Evolutionary conservation across 2,888 invertebrate species (phyloP).

Genomic region (Xiphydria camelus): DNA sequence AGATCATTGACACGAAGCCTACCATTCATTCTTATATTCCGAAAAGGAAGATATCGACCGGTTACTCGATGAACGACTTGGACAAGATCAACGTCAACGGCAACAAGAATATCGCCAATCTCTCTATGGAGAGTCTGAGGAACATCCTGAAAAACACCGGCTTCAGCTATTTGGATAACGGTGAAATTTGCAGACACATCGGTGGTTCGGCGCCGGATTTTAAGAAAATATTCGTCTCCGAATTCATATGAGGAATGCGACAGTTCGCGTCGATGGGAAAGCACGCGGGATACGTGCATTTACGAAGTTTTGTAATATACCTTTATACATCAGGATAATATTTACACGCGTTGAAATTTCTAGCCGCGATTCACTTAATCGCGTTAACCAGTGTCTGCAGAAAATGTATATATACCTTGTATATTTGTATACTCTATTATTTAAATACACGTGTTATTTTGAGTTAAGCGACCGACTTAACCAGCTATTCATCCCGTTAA

Average conservation of each 20-base stretch:
- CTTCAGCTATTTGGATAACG: constrained; percentile 54
- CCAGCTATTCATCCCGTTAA: too few species aligned
- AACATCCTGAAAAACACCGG: constrained; percentile 49
- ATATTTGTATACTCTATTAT: constrained; percentile 47
- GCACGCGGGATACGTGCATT: too few species aligned
- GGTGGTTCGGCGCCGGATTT: constrained; percentile 63
- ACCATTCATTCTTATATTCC: constrained; percentile 48
- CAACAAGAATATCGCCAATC: too few species aligned
- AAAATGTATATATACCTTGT: constrained; percentile 44
- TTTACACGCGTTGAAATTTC: too few species aligned
- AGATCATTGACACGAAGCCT: constrained; percentile 37
- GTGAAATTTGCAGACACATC: constrained; percentile 54
- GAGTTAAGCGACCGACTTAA: too few species aligned
- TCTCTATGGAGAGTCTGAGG: constrained; percentile 54
- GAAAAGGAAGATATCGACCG: constrained; percentile 40
- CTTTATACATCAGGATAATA: too few species aligned
- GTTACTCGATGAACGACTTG: constrained; percentile 56
- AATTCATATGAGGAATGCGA: constrained; percentile 52
- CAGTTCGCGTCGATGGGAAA: too few species aligned
- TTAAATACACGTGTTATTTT: too few species aligned
- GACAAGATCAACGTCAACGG: constrained; percentile 44
- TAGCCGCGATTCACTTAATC: not conserved
- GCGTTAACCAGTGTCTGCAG: constrained; percentile 9
- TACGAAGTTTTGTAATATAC: too few species aligned
- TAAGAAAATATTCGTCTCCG: constrained; percentile 62